Evolutionary conservation across 2,113 vertebrate genomes (phyloP), one percentile per base, ranked within the genome.

Genomic region (Xiphias gladius): DNA sequence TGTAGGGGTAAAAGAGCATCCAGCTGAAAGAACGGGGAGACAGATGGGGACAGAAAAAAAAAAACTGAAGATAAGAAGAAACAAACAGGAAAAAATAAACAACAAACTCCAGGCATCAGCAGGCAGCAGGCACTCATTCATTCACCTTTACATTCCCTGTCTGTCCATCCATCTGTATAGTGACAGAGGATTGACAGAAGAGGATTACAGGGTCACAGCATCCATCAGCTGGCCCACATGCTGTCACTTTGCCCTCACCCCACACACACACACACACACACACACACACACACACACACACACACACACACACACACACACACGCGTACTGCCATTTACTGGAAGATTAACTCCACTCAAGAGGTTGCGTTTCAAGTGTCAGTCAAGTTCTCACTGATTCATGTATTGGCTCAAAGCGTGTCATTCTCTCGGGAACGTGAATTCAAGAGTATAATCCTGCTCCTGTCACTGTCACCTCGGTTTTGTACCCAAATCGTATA

Each of bases 191-290:
- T 73, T 59, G 71, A 69, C 78, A 80, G 71, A 1, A 4, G 83
- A 82, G 77, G 86, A 91, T 89, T 90, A 81, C 20, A 19, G 69
- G 76, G 76, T 90, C 52, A 55, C 35, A 73, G 69, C 77, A 52
- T 82, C 82, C 50, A 48, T 71, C 77, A 76, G 52, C 63, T 69
- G 67, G 50, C 67, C 59, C 52, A 48, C 81, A 81, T 68, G 70
- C 83, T 82, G 82, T 68, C 64, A 10, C 39, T 73, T 8, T 19
- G 22, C 14, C 37, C 50, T 22, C 61, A 5, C 11, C 20, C 1
- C 11, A n/a, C 46, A 26, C 19, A 58, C 50, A 71, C 66, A 48
- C 32, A 63, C 46, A n/a, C 11, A n/a, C 46, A 26, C 19, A 58
- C 50, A 71, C 66, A 48, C 32, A 63, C 46, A n/a, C 11, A n/a